Evolutionary conservation across 2,113 vertebrate genomes (phyloP).

Genomic region (Python bivittatus): DNA sequence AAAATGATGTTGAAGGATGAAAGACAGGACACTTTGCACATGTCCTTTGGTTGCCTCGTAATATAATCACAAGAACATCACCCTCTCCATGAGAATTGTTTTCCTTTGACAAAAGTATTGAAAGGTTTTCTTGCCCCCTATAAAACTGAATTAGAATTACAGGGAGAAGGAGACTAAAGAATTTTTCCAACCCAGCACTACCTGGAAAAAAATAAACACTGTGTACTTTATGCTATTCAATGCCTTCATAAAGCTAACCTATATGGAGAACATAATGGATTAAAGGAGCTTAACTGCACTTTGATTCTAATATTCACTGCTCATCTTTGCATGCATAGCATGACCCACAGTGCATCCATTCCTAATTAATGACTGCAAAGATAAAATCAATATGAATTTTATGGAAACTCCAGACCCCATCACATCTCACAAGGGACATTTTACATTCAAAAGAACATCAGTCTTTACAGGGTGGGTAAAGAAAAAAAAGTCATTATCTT

Average conservation of each 20-base stretch:
- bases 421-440: background rate
- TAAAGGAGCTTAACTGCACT: background rate
- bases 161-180: background rate
- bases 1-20: background rate
- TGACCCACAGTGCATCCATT: background rate
- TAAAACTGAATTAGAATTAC: background rate
- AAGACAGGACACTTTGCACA: background rate
- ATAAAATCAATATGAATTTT: background rate
- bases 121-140: background rate
- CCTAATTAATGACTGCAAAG: background rate
- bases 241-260: background rate
- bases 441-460: slow-evolving; percentile 31
- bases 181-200: background rate
- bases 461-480: slow-evolving; percentile 27
- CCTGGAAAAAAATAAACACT: background rate
- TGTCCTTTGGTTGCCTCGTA: background rate
- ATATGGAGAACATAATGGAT: background rate
- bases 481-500: background rate
- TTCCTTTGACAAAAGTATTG: background rate
- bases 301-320: background rate
- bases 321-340: background rate
- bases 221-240: background rate
- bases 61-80: background rate
- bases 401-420: background rate
- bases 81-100: background rate